These are phyloP conservation scores for Melospiza georgiana DNA, from an alignment of 2,113 vertebrate species.

Conservation along the genomic window DNA sequence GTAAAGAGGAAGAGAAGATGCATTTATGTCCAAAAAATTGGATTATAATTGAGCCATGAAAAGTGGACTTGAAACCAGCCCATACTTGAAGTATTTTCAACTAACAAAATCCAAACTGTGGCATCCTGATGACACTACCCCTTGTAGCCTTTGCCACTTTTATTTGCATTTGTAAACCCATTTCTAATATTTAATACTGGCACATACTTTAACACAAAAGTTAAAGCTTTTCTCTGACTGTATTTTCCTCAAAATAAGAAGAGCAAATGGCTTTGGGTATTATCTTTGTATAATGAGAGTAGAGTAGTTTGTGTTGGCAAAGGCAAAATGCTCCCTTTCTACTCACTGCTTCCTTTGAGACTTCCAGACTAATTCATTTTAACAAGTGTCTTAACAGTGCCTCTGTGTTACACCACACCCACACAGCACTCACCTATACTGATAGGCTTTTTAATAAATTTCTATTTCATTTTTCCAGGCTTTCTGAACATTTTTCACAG, in stretches of 20 bases:
- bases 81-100: background rate
- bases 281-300: slow-evolving; percentile 26
- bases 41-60: background rate
- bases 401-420: slow-evolving; percentile 22
- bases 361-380: slow-evolving; percentile 9
- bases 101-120: background rate
- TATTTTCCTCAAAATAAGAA: background rate
- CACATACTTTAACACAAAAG: background rate
- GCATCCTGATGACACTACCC: background rate
- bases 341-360: background rate
- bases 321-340: slow-evolving; percentile 17
- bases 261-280: background rate
- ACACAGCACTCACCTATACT: background rate
- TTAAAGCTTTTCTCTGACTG: background rate
- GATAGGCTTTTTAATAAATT: background rate
- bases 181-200: background rate
- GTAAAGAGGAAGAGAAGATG: background rate
- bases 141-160: background rate
- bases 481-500: background rate
- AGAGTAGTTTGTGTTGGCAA: slow-evolving; percentile 39
- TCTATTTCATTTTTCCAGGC: background rate
- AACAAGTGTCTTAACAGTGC: background rate
- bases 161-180: background rate
- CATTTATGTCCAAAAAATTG: background rate
- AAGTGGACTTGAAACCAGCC: background rate